These are phyloP conservation scores for Gasterosteus aculeatus DNA, from an alignment of 2,113 vertebrate species.

Conservation along the genomic window DNA sequence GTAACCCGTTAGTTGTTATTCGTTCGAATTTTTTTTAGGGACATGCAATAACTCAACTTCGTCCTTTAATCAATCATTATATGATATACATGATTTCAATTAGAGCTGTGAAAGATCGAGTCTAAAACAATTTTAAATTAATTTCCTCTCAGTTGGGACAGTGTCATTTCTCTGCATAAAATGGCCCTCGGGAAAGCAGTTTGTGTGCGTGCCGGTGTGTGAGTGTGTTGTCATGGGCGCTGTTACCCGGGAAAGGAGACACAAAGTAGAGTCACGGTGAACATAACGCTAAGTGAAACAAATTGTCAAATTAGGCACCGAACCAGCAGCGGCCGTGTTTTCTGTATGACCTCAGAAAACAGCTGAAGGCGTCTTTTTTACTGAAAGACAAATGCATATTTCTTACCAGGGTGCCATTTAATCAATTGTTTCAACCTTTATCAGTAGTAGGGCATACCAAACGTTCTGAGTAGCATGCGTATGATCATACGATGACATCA, in stretches of 20 bases:
- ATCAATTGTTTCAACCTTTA: neutral
- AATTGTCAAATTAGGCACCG: constrained; percentile 1
- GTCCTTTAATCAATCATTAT: constrained; percentile 7
- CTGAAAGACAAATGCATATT: neutral
- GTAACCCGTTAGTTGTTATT: neutral
- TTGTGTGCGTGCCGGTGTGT: constrained; percentile 24
- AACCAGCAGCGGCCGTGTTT: constrained; percentile 23
- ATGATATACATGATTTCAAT: constrained; percentile 7
- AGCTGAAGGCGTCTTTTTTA: neutral
- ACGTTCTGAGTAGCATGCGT: neutral
- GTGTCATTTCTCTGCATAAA: constrained; percentile 35
- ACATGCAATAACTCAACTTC: neutral
- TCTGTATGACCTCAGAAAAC: neutral
- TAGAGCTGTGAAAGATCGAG: constrained; percentile 25
- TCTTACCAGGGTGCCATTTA: neutral
- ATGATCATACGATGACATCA: neutral
- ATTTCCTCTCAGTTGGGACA: constrained; percentile 55
- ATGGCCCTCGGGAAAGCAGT: constrained; percentile 61
- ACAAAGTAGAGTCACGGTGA: constrained; percentile 65
- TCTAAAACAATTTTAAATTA: constrained; percentile 49
- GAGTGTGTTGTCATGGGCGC: constrained; percentile 84
- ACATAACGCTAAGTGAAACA: constrained; percentile 31
- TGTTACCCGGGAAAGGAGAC: constrained; percentile 69
- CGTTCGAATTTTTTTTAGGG: neutral
- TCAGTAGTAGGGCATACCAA: neutral